Percentiles rank a stretch among this genome's conserved stretches.
Conservation (phyloP, 2,113 vertebrate species). For the Falco punctatus region DNA sequence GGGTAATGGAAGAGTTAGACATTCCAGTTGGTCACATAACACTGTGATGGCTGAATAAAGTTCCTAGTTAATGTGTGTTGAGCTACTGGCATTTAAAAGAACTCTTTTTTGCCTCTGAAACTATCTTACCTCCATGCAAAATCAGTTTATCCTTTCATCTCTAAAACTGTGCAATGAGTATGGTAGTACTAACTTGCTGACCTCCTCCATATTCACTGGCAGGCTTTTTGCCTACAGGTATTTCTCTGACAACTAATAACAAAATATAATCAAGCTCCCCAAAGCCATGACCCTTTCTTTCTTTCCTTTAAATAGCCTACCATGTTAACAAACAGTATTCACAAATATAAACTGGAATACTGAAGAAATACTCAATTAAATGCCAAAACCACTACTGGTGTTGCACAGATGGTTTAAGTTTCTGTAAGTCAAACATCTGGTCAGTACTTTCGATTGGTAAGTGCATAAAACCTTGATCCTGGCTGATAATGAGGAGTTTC, state of each 20-base stretch:
- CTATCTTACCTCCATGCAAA: neutral
- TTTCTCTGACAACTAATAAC: conserved; percentile 39
- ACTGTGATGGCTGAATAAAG: neutral
- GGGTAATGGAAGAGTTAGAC: neutral
- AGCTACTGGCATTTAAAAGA: neutral
- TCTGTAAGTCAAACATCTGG: conserved; percentile 45
- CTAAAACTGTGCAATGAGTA: neutral
- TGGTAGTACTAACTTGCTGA: neutral
- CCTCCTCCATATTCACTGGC: neutral
- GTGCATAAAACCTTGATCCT: conserved; percentile 15
- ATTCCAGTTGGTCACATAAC: neutral
- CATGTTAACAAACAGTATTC: conserved; percentile 48
- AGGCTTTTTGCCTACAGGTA: neutral
- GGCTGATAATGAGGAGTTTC: conserved; percentile 30
- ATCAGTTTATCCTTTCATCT: neutral
- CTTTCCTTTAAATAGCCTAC: conserved; percentile 48
- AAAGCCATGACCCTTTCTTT: conserved; percentile 16
- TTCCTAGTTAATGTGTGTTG: neutral
- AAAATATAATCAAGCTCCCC: neutral
- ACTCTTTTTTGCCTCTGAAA: neutral
- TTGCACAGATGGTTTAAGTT: conserved; percentile 61
- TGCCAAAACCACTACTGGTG: conserved; percentile 41
- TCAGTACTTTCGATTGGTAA: conserved; percentile 23
- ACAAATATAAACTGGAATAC: conserved; percentile 44
- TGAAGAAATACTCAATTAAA: conserved; percentile 68